Base-by-base conservation (phyloP, 2,888 invertebrate species). In the Eupithecia vulgata region DNA sequence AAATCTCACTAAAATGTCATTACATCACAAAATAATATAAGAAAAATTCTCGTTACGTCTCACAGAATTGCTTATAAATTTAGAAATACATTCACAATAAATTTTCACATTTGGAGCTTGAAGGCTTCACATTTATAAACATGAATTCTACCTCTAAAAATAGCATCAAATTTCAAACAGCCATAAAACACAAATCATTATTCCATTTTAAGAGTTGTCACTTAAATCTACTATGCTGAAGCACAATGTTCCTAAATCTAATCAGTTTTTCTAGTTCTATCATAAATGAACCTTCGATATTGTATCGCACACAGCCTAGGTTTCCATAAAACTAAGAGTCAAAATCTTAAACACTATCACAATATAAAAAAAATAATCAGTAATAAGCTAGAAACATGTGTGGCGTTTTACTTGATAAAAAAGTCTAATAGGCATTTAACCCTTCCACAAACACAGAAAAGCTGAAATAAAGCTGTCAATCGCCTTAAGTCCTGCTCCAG, bases 11-110 rank as follows among this genome's bases (percentile, higher is more conserved):
- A 57, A 57, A 57, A 57, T 25, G 57, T 57, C 57, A 25, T 52
- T 25, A 25, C 21, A 57, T 57, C 57, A 25, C 57, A 57, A 52
- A 4, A 5, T 21, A 13, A 25, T 57, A 25, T 12, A 25, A 57
- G 57, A 57, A 25, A 57, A 13, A 57, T 12, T 57, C 57, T 48
- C 30, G 5, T 45, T 45, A 45, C 13, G 7, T 52, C 21, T 57
- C 57, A 57, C 45, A 45, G 45, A 45, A 72, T 68, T 71, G 67
- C 52, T 25, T 57, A 57, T 57, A 57, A 30, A 59, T 30, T 59
- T 59, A 30, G 12, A 30, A 59, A 59, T 30, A 59, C 57, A 25
- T 25, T 57, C 57, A 25, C 15, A 59, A 30, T 59, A 67, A 66
- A 71, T 45, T 67, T 67, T 42, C 64, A 8, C 4, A 7, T 61